Conservation (phyloP, 2,797 vertebrate genomes). For the Sus cebifrons region DNA sequence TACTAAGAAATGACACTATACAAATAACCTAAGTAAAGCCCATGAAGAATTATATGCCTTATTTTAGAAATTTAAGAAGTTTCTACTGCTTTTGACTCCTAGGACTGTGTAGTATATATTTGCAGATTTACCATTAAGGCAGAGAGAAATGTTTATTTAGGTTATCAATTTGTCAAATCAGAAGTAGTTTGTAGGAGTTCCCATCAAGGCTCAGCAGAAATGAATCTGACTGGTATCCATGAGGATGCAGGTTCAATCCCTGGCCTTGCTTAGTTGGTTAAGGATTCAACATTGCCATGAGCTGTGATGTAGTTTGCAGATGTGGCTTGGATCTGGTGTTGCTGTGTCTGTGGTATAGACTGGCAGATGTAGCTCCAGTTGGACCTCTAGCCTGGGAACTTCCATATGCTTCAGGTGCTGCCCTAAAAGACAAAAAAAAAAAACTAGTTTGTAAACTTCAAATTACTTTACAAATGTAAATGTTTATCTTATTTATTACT, state of each 20-base stretch:
- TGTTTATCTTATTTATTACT: conserved; percentile 57
- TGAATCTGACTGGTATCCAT: too few relatives aligned
- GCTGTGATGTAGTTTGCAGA: too few relatives aligned
- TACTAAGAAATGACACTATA: conserved; percentile 33
- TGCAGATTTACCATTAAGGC: conserved; percentile 58
- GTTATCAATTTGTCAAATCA: conserved; percentile 59
- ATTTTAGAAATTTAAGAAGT: conserved; percentile 68
- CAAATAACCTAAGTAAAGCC: conserved; percentile 44
- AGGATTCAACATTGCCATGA: too few relatives aligned
- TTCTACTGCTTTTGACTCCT: conserved; percentile 37
- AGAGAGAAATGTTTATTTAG: conserved; percentile 62
- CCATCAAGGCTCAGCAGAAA: too few relatives aligned
- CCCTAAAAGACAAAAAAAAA: too few relatives aligned
- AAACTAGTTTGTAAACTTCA: conserved; percentile 72
- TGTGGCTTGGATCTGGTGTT: too few relatives aligned
- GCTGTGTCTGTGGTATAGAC: too few relatives aligned
- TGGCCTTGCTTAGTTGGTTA: too few relatives aligned
- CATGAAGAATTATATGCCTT: conserved; percentile 48
- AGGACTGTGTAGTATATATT: conserved; percentile 38
- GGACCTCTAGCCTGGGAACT: too few relatives aligned
- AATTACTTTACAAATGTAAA: conserved; percentile 62
- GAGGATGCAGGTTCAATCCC: too few relatives aligned
- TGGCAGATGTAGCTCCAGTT: too few relatives aligned
- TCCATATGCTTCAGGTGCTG: too few relatives aligned
- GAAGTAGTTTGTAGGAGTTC: conserved; percentile 51